Conservation (phyloP, 1,140 invertebrate genomes). For the Ceratina japonica region DNA sequence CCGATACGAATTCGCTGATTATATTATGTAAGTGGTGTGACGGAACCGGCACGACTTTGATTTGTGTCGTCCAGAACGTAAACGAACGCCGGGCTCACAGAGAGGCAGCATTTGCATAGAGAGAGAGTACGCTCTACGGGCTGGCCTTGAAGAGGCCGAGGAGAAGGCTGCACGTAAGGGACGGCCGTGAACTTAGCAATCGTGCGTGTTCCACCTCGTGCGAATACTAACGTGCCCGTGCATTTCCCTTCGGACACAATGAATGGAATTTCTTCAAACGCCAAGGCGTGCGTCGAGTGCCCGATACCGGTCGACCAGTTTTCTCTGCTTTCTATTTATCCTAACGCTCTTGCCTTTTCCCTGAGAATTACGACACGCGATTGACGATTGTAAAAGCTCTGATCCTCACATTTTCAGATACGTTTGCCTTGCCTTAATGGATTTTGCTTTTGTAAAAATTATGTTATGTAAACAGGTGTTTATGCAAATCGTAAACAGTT, state of each 20-base stretch:
- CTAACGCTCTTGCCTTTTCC: too few species aligned
- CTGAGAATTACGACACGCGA: too few species aligned
- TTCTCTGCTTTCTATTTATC: not conserved
- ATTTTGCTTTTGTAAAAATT: too few species aligned
- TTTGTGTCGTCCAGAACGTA: slow-evolving; percentile 35
- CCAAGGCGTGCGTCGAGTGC: not conserved
- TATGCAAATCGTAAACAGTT: too few species aligned
- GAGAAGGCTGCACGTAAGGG: slow-evolving; percentile 61
- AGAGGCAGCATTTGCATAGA: slow-evolving; percentile 55
- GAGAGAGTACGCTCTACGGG: slow-evolving; percentile 55
- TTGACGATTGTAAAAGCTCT: too few species aligned
- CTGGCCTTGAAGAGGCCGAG: slow-evolving; percentile 70
- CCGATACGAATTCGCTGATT: slow-evolving; percentile 29
- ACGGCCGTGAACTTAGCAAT: slow-evolving; percentile 74
- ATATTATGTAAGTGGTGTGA: slow-evolving; percentile 57
- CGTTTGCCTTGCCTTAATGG: too few species aligned
- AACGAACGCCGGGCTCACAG: slow-evolving; percentile 28
- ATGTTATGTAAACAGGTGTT: too few species aligned
- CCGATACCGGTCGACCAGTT: not conserved
- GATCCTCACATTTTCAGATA: too few species aligned
- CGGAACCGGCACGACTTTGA: slow-evolving; percentile 46
- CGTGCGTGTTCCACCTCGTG: slow-evolving; percentile 44
- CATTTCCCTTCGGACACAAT: slow-evolving; percentile 56
- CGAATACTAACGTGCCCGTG: slow-evolving; percentile 47
- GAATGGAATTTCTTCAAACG: slow-evolving; percentile 37